Evolutionary conservation across 2,888 invertebrate species (phyloP).

Genomic region (Aspidiotus rigidus): DNA sequence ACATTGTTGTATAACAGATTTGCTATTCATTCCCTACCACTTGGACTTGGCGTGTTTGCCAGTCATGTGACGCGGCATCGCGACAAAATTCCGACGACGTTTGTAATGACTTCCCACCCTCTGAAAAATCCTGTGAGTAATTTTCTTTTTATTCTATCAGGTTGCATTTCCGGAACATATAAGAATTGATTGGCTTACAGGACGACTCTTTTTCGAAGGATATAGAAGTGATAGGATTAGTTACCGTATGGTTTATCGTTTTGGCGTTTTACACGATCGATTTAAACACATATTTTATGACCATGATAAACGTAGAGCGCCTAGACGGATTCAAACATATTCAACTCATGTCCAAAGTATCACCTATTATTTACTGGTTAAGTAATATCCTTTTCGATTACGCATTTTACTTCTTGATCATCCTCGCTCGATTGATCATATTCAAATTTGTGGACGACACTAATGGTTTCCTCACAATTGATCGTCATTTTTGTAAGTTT

Average conservation of each 20-base stretch:
- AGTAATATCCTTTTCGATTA: conserved; percentile 53
- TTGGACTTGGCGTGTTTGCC: too few species aligned
- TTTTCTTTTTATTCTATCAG: not conserved
- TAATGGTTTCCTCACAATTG: conserved; percentile 14
- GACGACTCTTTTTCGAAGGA: not conserved
- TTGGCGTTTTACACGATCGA: conserved; percentile 41
- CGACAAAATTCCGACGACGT: too few species aligned
- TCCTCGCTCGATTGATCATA: not conserved
- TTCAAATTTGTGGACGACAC: conserved; percentile 14
- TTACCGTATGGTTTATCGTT: conserved; percentile 18
- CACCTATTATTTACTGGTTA: conserved; percentile 54
- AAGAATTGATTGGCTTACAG: not conserved
- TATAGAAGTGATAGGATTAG: not conserved
- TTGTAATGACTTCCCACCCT: too few species aligned
- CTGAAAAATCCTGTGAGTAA: too few species aligned
- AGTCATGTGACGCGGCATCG: too few species aligned
- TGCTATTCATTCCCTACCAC: conserved; percentile 45
- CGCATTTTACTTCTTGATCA: conserved; percentile 39
- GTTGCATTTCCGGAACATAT: not conserved
- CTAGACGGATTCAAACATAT: conserved; percentile 54
- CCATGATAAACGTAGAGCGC: conserved; percentile 57
- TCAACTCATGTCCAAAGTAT: conserved; percentile 58
- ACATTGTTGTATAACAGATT: conserved; percentile 48
- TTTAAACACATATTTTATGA: conserved; percentile 48
- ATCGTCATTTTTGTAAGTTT: not conserved